A percentile compares a stretch with the other conserved stretches of the same genome.
These are phyloP conservation scores for Anas platyrhynchos DNA, from an alignment of 2,113 vertebrate species.

Conservation along the genomic window DNA sequence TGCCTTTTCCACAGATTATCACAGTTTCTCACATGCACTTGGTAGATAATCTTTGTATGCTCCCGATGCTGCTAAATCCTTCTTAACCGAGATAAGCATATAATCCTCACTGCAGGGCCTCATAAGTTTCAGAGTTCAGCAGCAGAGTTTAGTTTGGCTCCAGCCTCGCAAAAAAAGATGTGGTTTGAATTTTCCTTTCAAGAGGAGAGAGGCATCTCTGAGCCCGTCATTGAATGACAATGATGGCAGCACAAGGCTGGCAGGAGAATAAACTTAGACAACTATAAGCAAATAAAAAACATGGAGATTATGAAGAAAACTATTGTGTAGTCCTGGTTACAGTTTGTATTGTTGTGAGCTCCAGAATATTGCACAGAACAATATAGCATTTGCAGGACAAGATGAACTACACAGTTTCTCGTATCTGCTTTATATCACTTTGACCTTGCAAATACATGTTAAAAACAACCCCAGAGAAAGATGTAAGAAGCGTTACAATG, in stretches of 20 bases:
- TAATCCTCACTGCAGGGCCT: not conserved
- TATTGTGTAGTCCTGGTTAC: conserved; percentile 9
- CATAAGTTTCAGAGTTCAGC: not conserved
- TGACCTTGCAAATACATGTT: not conserved
- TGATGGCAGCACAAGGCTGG: not conserved
- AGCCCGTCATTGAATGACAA: not conserved
- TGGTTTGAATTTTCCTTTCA: not conserved
- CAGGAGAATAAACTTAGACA: not conserved
- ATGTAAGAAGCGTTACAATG: conserved; percentile 6
- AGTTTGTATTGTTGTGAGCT: not conserved
- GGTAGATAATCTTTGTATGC: not conserved
- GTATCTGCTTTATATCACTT: not conserved
- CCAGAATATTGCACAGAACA: not conserved
- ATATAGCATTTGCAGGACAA: not conserved
- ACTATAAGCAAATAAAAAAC: not conserved
- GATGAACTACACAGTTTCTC: not conserved
- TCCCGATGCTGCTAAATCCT: not conserved
- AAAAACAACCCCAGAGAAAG: not conserved
- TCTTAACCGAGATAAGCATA: not conserved
- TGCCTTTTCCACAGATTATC: not conserved
- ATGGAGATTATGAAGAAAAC: not conserved
- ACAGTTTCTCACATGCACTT: not conserved
- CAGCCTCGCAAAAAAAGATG: not conserved
- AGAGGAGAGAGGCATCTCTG: not conserved
- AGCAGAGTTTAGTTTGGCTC: not conserved